Conservation (phyloP, 1,140 invertebrate genomes). For the Laupala kohalensis region DNA sequence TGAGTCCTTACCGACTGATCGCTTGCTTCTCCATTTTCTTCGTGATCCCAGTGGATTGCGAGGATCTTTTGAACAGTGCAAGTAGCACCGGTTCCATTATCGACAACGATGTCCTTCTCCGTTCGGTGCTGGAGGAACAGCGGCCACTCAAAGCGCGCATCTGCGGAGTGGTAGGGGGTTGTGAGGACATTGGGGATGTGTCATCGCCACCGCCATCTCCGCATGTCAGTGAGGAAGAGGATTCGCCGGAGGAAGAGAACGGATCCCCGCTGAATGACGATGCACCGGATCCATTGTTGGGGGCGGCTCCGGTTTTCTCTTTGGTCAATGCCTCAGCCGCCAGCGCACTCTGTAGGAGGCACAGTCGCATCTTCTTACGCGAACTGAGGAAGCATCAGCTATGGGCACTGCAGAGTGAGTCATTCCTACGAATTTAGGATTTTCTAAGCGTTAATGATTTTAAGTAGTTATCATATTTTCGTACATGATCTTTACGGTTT, state of each 20-base stretch:
- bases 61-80: too few species aligned
- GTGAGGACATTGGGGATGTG: too few species aligned
- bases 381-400: constrained; percentile 49
- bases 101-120: background rate
- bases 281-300: constrained; percentile 29
- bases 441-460: too few species aligned
- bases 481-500: too few species aligned
- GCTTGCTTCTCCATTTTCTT: constrained; percentile 1
- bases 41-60: background rate
- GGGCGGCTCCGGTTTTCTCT: constrained; percentile 50
- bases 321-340: constrained; percentile 28
- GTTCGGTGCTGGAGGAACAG: background rate
- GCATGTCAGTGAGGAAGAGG: background rate
- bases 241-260: background rate
- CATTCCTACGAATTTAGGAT: too few species aligned
- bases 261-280: background rate
- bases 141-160: background rate
- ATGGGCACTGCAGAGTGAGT: constrained; percentile 55
- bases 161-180: too few species aligned
- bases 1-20: background rate
- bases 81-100: background rate
- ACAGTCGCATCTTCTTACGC: constrained; percentile 47
- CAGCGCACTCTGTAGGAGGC: constrained; percentile 46
- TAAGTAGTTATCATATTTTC: too few species aligned
- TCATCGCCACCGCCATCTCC: too few species aligned